Conservation (phyloP, 1,140 invertebrate genomes). For the Pachyrhynchus sulphureomaculatus region DNA sequence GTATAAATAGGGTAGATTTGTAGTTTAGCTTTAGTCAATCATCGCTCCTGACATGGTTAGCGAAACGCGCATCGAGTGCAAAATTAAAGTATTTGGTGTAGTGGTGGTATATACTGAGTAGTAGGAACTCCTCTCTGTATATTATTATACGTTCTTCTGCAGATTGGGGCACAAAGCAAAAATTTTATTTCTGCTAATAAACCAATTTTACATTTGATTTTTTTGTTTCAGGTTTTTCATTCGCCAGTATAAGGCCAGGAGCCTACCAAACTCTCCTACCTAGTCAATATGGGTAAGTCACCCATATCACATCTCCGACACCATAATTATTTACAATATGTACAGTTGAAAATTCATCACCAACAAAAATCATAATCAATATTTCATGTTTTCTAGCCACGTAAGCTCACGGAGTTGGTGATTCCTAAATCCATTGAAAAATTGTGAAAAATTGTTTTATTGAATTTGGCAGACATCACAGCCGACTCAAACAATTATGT, state of each 20-base stretch:
- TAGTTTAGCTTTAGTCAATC: no score
- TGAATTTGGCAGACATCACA: constrained; percentile 47
- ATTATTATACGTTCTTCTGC: no score
- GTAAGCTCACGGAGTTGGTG: constrained; percentile 47
- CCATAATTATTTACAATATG: background rate
- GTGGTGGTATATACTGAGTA: no score
- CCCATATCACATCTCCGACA: background rate
- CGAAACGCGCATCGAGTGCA: no score
- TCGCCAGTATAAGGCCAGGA: constrained; percentile 65
- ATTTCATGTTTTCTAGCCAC: constrained; percentile 51
- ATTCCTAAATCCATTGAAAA: constrained; percentile 47
- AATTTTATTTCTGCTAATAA: no score
- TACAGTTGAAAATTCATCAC: constrained; percentile 24
- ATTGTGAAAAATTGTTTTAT: constrained; percentile 44
- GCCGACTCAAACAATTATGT: constrained; percentile 46
- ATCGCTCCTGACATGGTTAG: no score
- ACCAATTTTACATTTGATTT: no score
- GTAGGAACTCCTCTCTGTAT: no score
- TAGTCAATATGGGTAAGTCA: constrained; percentile 73
- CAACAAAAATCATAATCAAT: constrained; percentile 43
- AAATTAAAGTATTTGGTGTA: no score
- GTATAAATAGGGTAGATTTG: no score
- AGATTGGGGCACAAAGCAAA: no score
- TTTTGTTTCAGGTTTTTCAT: constrained; percentile 62
- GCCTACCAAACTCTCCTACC: constrained; percentile 67